Evolutionary conservation across 2,113 vertebrate species (phyloP).

Genomic region (Cephalopterus ornatus): DNA sequence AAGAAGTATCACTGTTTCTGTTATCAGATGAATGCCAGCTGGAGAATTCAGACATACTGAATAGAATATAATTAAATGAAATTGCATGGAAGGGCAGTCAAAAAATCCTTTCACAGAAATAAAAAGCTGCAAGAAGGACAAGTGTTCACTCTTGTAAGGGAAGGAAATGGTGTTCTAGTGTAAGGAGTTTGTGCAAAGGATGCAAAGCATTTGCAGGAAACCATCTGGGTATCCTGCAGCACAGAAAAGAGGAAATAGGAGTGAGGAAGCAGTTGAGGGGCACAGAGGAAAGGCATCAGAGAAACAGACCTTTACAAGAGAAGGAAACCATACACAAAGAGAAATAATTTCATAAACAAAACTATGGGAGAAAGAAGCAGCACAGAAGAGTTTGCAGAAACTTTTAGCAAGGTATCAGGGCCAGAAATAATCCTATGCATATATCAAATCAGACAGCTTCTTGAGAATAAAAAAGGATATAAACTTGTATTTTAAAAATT

Average conservation of each 20-base stretch:
- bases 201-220: conserved; percentile 55
- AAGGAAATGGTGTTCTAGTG: conserved; percentile 47
- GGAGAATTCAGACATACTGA: neutral
- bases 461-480: neutral
- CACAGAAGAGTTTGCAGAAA: neutral
- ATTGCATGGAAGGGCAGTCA: neutral
- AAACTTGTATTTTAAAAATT: neutral
- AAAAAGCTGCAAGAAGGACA: conserved; percentile 2
- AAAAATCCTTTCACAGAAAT: conserved; percentile 9
- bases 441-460: neutral
- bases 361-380: neutral
- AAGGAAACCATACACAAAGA: conserved; percentile 17
- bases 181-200: conserved; percentile 46
- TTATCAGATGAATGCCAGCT: neutral
- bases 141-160: neutral
- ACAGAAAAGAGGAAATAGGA: conserved; percentile 54
- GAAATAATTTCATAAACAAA: neutral
- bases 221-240: conserved; percentile 60
- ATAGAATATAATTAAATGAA: neutral
- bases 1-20: neutral
- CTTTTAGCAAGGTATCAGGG: neutral
- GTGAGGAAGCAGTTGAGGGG: conserved; percentile 36
- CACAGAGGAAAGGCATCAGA: conserved; percentile 32
- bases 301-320: neutral
- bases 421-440: neutral